Evolutionary conservation across 2,888 invertebrate genomes (phyloP), one percentile per base, ranked within the genome.

Genomic region (Eristalinus sepulchralis): DNA sequence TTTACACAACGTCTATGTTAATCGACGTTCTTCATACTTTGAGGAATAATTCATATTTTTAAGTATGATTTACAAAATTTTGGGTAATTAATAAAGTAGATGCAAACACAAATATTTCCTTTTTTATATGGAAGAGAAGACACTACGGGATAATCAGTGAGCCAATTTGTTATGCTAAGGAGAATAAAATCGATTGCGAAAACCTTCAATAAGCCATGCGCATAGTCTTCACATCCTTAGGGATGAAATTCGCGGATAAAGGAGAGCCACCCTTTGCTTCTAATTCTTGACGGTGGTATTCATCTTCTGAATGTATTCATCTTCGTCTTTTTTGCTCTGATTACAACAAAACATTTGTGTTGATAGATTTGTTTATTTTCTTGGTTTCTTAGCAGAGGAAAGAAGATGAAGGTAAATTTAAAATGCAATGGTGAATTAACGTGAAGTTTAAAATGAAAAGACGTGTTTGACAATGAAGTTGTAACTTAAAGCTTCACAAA

Each of bases 171-270:
- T 85, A 85, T 85, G 77, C 62, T 72, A 73, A 82, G 82, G 77
- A 77, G 82, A 82, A 82, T 82, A 85, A 85, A 85, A 85, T 85
- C 85, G 85, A 85, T 85, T 85, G 64, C 53, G 82, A 85, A 85
- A 70, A 68, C 68, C 85, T 85, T 78, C 77, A 77, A 72, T 82
- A 78, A 73, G 77, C 82, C 85, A 85, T 85, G 85, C 85, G 85
- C 85, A 82, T 64, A 72, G 64, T 67, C 70, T n/a, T 33, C 60
- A 73, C 82, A 85, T 85, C 85, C 78, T 85, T 85, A 85, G 85
- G 85, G 85, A 85, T 85, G 85, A 67, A 85, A 55, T 85, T 77
- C 59, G 13, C 62, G 85, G 77, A 85, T 73, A 68, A 84, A 70
- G 72, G 77, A 82, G 82, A 73, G 68, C 77, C 82, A 82, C 78